Base-by-base conservation (phyloP, 2,113 vertebrate genomes). In the Malaclemys terrapin region DNA sequence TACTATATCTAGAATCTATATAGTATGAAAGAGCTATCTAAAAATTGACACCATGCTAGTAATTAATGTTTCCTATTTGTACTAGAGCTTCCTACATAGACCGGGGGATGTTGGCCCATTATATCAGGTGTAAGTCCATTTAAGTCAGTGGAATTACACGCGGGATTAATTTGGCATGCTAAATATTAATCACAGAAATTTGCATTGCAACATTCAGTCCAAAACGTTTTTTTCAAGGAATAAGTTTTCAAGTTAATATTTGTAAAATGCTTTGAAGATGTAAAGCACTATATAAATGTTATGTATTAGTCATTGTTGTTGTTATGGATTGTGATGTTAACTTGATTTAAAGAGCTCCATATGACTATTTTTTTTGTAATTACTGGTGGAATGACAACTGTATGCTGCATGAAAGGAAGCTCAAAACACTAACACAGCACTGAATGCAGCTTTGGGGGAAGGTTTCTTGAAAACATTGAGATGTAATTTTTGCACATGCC, bases 261-360 rank as follows among this genome's bases (percentile, higher is more conserved):
- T 92, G 10, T 12, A 56, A 94, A 95, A 88, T 62, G 10, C 57
- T 89, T 93, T 91, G 85, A 88, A 86, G 72, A 95, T 47, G 76
- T 84, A 45, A 89, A 88, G 6, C 3, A 57, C 14, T 22, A 3
- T 79, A 85, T 90, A 90, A 93, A 93, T 80, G 90, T 5, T 29
- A 89, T 38, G 42, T 1, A 6, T 94, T 80, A 87, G 57, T 86
- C 31, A 89, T 79, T 84, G 25, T 62, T 49, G 59, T 62, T 49
- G n/a, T 86, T 96, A 82, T n/a, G 54, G 49, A 80, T 87, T 83
- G 4, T 50, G 31, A 14, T 72, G 52, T 62, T 87, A 65, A 80
- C 38, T 89, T 93, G 56, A 82, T 90, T 95, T 95, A 84, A 94
- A 96, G 27, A 84, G n/a, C 89, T 91, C 78, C 22, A 25, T 56